Evolutionary conservation across 2,888 invertebrate species (phyloP).

Genomic region (Scaptomyza flava): DNA sequence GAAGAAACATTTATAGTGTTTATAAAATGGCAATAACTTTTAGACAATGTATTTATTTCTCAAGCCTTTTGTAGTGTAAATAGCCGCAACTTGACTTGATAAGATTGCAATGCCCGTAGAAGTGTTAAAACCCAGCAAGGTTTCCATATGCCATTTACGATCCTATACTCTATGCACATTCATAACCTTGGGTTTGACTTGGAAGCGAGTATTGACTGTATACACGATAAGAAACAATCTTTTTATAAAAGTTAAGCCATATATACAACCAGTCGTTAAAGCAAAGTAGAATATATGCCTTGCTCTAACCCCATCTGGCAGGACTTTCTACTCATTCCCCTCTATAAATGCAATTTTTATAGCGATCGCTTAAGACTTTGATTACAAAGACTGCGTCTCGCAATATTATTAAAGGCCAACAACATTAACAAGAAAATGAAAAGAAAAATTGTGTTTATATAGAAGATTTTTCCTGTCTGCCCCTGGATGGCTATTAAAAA

Average conservation of each 20-base stretch:
- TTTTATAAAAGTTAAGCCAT: conserved; percentile 50
- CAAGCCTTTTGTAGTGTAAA: conserved; percentile 22
- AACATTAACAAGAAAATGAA: conserved; percentile 13
- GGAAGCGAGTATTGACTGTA: conserved; percentile 33
- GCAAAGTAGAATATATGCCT: too few species aligned
- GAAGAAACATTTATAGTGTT: conserved; percentile 48
- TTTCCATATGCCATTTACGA: conserved; percentile 16
- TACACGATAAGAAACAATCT: conserved; percentile 52
- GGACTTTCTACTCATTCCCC: neutral
- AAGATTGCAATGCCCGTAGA: conserved; percentile 58
- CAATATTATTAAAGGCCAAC: conserved; percentile 45
- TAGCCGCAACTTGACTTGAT: conserved; percentile 41
- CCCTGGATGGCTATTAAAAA: conserved; percentile 51
- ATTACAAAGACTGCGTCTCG: conserved; percentile 47
- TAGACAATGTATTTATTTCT: conserved; percentile 5
- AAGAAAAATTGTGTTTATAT: conserved; percentile 33
- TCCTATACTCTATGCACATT: conserved; percentile 1
- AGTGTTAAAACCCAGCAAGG: conserved; percentile 41
- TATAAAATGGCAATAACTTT: conserved; percentile 16
- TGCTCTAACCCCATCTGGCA: conserved; percentile 9
- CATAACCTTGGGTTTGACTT: conserved; percentile 47
- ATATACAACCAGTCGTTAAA: conserved; percentile 13
- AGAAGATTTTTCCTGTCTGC: conserved; percentile 8
- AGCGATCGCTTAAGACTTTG: conserved; percentile 36
- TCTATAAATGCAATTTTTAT: conserved; percentile 55